Percentiles rank a stretch among this genome's conserved stretches.
Conservation (phyloP, 2,797 vertebrate species). For the Aratinga solstitialis region DNA sequence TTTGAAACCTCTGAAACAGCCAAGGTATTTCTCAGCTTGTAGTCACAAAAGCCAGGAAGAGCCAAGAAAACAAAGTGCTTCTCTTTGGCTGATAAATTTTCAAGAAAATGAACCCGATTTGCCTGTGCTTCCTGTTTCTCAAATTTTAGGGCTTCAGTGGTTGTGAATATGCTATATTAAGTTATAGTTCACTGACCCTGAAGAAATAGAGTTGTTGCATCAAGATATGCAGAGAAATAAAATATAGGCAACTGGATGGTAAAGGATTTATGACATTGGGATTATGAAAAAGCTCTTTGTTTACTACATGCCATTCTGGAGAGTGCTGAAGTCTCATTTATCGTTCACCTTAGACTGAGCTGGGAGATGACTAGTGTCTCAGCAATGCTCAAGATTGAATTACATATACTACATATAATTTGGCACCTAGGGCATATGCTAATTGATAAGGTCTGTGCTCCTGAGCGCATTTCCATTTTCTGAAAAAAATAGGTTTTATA, state of each 20-base stretch:
- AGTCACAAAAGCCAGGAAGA: neutral
- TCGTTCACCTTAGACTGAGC: neutral
- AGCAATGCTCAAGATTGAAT: neutral
- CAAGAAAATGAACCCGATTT: neutral
- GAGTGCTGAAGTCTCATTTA: neutral
- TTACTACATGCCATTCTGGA: neutral
- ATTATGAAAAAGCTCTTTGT: neutral
- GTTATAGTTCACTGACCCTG: neutral
- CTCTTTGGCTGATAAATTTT: neutral
- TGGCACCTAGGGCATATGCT: neutral
- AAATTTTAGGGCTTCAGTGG: neutral
- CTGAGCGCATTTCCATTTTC: neutral
- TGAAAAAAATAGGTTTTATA: neutral
- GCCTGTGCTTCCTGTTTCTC: neutral
- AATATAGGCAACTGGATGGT: neutral
- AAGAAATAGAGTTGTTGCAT: neutral
- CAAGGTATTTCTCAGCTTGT: neutral
- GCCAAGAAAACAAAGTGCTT: neutral
- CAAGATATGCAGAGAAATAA: neutral
- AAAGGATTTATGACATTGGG: neutral
- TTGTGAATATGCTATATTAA: neutral
- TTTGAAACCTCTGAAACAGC: neutral
- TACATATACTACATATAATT: neutral
- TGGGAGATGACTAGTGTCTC: neutral
- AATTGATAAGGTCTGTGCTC: neutral